phyloP scores from a whole-genome alignment of 2,797 vertebrate species.

The Sternotherus odoratus region DNA sequence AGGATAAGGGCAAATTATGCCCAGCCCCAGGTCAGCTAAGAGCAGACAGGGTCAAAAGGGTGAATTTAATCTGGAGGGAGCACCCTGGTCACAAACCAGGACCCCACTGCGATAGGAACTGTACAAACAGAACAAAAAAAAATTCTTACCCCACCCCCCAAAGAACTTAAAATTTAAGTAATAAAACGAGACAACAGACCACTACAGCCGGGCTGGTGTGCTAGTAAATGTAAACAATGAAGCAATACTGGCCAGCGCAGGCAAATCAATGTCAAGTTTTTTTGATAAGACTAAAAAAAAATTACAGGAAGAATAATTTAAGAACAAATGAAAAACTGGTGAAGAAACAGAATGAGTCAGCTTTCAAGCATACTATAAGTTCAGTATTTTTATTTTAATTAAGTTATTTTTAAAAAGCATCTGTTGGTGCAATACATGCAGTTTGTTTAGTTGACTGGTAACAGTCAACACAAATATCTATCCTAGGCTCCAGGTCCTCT shows the following conservation, averaged over 20 bases:
- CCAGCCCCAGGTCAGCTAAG: neutral
- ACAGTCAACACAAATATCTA: neutral
- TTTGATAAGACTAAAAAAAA: neutral
- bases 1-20: rapidly evolving
- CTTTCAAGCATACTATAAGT: neutral
- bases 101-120: rapidly evolving
- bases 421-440: neutral
- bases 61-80: neutral
- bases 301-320: neutral
- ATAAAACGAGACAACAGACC: neutral
- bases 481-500: neutral
- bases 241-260: neutral
- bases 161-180: neutral
- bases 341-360: neutral
- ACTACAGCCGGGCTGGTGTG: neutral
- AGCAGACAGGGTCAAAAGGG: neutral
- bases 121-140: neutral
- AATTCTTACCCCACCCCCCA: neutral
- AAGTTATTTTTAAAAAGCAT: neutral
- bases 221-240: neutral
- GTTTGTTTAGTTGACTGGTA: neutral
- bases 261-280: neutral
- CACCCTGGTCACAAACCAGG: neutral
- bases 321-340: neutral
- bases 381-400: no score